Evolutionary conservation across 37 sponge, comb jelly and placozoan species (phyloP).

Genomic region (Hormiphora californensis): DNA sequence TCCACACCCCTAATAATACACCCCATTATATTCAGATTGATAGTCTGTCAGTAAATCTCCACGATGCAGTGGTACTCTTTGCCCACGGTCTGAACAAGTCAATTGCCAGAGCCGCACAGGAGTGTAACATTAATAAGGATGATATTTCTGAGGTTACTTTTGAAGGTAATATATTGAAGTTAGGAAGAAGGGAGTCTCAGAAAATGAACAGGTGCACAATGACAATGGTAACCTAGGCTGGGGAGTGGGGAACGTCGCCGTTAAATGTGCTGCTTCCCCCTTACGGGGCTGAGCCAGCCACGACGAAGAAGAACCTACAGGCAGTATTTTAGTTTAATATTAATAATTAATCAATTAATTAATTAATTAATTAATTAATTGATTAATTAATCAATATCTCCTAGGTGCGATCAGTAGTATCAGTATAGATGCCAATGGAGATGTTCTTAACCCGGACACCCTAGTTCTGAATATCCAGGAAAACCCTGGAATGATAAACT

Average conservation of each 20-base stretch:
- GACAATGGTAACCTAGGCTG: no score
- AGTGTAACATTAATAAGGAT: background rate
- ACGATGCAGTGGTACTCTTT: constrained; percentile 41
- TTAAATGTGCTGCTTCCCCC: no score
- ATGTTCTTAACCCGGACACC: constrained; percentile 11
- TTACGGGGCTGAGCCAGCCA: no score
- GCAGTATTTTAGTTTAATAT: no score
- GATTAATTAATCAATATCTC: no score
- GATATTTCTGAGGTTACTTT: constrained; percentile 18
- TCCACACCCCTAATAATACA: no score
- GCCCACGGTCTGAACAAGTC: constrained; percentile 49
- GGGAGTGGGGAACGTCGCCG: no score
- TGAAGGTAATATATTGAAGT: background rate
- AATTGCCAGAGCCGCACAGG: background rate
- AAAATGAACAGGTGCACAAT: no score
- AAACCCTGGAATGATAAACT: background rate
- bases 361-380: no score
- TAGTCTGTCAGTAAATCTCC: constrained; percentile 39
- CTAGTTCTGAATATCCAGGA: constrained; percentile 23
- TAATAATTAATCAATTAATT: no score
- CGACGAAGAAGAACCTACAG: no score
- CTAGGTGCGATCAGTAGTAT: constrained; percentile 6
- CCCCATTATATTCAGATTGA: background rate
- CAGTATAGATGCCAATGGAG: constrained; percentile 18
- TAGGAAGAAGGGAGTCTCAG: no score